Conservation (phyloP, 64 coral and sea anemone genomes). For the Dendronephthya gigantea region DNA sequence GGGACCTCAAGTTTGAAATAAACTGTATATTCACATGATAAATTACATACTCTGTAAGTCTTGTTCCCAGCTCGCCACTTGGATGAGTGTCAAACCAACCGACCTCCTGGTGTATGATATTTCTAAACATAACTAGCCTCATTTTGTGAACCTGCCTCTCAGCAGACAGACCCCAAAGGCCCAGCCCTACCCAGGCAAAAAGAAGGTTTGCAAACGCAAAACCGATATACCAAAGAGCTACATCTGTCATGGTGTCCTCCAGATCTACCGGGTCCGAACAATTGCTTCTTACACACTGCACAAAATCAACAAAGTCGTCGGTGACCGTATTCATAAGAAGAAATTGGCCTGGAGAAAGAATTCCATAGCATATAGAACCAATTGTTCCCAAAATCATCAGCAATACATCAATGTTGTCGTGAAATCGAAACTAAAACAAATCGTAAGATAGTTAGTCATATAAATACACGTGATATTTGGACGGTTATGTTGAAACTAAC, state of each 20-base stretch:
- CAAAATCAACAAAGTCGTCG: not conserved
- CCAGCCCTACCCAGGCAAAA: not conserved
- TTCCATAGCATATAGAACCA: not conserved
- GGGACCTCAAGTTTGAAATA: too few relatives aligned
- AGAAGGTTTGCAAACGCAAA: not conserved
- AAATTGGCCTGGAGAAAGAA: not conserved
- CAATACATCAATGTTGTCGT: not conserved
- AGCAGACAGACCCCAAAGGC: not conserved
- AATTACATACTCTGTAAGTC: not conserved
- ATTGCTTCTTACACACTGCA: not conserved
- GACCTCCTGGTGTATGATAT: not conserved
- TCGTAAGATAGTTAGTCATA: too few relatives aligned
- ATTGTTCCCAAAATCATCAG: not conserved
- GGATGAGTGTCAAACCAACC: not conserved
- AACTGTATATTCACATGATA: too few relatives aligned
- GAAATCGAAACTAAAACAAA: not conserved
- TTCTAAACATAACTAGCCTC: not conserved
- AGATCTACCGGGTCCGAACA: not conserved
- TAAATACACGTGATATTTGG: too few relatives aligned
- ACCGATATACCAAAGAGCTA: not conserved
- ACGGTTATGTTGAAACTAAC: too few relatives aligned
- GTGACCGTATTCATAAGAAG: not conserved
- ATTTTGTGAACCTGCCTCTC: not conserved
- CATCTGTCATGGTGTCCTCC: not conserved
- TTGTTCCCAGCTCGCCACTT: conserved; percentile 4